Conservation (phyloP, 2,113 vertebrate species). For the Craseonycteris thonglongyai region DNA sequence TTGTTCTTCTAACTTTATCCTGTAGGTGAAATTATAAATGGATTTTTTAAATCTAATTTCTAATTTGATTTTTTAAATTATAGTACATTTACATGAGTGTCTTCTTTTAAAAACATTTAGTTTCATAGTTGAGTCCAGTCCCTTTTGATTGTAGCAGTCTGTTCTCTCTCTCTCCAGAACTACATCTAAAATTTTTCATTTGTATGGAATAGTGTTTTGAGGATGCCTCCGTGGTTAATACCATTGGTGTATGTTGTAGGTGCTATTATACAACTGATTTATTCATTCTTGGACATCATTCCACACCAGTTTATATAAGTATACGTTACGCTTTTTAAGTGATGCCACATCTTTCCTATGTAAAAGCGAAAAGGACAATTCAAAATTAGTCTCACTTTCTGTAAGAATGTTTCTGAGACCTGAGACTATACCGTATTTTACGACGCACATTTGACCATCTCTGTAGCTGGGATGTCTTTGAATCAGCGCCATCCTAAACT, state of each 20-base stretch:
- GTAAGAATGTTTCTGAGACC: neutral
- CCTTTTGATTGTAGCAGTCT: neutral
- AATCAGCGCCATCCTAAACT: neutral
- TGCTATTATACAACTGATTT: neutral
- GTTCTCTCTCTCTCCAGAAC: neutral
- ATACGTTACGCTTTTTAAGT: neutral
- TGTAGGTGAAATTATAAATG: neutral
- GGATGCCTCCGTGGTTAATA: neutral
- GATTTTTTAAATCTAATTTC: neutral
- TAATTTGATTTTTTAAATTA: too few species aligned
- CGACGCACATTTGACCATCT: neutral
- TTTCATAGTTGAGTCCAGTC: neutral
- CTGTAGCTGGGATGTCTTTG: neutral
- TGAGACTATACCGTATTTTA: neutral
- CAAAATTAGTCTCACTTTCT: neutral
- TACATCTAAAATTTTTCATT: neutral
- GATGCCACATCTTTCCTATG: neutral
- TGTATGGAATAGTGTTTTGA: neutral
- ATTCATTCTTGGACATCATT: neutral
- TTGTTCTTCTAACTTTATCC: neutral
- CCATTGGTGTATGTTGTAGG: neutral
- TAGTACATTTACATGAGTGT: neutral
- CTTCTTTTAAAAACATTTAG: neutral
- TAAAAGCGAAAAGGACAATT: neutral
- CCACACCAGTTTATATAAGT: neutral